Percentiles rank a stretch among this genome's conserved stretches.
Evolutionary conservation across 1,140 invertebrate species (phyloP).

Genomic region (Drosophila mauritiana): DNA sequence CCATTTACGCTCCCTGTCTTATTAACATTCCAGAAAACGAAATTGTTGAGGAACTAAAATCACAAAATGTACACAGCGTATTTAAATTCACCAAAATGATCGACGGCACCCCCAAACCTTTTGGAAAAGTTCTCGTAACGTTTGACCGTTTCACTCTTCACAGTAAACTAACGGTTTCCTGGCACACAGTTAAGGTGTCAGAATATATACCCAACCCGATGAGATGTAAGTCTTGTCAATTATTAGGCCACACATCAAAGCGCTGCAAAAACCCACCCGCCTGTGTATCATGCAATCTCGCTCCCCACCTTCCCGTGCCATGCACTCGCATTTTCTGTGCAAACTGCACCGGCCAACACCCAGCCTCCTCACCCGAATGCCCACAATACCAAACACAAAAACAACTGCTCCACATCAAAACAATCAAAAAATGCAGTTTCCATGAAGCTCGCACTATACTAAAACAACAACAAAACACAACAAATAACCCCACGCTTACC

Average conservation of each 20-base stretch:
- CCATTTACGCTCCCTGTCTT: neutral
- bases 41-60: slow-evolving; percentile 1
- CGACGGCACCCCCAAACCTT: neutral
- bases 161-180: no score
- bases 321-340: neutral
- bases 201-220: neutral
- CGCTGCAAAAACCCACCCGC: neutral
- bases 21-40: no score
- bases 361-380: neutral
- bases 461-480: slow-evolving; percentile 25
- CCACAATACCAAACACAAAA: slow-evolving; percentile 1
- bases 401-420: neutral
- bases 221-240: neutral
- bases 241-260: neutral
- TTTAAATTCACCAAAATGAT: neutral
- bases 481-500: slow-evolving; percentile 3
- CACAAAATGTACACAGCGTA: neutral
- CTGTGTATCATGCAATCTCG: neutral
- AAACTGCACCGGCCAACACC: neutral
- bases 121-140: neutral
- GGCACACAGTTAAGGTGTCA: no score
- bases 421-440: slow-evolving; percentile 30
- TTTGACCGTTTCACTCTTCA: neutral
- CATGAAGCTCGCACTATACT: slow-evolving; percentile 25
- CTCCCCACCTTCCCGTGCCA: neutral